Percentiles rank a stretch among this genome's conserved stretches.
These are phyloP conservation scores for Ophioderma brevispina DNA, from an alignment of 35 echinoderm and acorn worm genomes.

Conservation along the genomic window DNA sequence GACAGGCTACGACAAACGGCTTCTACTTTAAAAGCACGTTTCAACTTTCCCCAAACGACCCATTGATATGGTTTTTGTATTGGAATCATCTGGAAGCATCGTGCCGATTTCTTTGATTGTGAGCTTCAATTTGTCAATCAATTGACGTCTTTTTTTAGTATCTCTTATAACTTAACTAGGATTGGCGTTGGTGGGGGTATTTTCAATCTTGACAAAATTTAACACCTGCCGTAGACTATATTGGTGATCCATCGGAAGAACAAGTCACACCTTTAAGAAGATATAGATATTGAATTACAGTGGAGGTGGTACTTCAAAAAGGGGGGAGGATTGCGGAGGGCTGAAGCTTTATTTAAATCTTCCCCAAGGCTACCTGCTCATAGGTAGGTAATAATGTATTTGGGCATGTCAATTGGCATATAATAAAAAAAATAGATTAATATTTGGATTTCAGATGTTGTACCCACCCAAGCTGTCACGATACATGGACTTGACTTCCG, in stretches of 20 bases:
- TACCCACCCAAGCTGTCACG: too few species aligned
- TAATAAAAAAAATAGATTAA: too few species aligned
- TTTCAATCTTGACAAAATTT: conserved; percentile 28
- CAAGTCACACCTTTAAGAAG: conserved; percentile 42
- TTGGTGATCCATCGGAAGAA: conserved; percentile 27
- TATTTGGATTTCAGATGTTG: too few species aligned
- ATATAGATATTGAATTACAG: background rate
- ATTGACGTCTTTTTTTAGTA: conserved; percentile 35
- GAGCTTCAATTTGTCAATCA: conserved; percentile 47
- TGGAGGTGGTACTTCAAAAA: conserved; percentile 57
- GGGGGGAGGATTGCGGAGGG: background rate
- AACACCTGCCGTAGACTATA: conserved; percentile 49
- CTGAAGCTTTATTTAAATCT: background rate
- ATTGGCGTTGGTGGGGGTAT: conserved; percentile 59
- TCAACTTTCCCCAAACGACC: conserved; percentile 1
- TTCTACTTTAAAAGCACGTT: background rate
- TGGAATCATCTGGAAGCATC: conserved; percentile 66
- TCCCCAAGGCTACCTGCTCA: background rate
- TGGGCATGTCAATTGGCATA: background rate
- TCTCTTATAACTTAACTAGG: conserved; percentile 20
- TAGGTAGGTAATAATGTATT: background rate
- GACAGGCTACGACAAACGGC: background rate
- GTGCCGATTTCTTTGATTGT: background rate
- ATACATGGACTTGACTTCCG: too few species aligned
- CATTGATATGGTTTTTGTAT: conserved; percentile 53